phyloP scores from a whole-genome alignment of 2,888 invertebrate species.

The Acrocyrtus sp. region DNA sequence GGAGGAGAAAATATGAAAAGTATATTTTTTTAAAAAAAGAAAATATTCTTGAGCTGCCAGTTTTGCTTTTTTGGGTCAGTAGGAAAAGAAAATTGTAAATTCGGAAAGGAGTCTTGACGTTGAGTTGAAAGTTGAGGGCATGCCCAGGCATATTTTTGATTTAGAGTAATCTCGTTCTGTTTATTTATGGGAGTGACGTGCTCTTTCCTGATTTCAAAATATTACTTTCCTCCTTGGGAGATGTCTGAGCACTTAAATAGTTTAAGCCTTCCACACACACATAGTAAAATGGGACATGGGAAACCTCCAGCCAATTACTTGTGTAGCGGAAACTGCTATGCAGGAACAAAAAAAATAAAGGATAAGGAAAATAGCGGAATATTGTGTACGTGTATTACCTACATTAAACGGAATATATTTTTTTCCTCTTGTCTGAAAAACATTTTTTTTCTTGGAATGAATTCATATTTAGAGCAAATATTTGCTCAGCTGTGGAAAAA shows the following conservation, averaged over 20 bases:
- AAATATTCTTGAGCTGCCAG: too few relatives aligned
- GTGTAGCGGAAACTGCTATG: neutral
- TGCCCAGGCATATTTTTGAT: constrained; percentile 10
- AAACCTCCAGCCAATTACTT: too few relatives aligned
- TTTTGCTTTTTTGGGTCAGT: too few relatives aligned
- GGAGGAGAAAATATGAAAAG: too few relatives aligned
- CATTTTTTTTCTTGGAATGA: neutral
- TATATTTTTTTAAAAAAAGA: too few relatives aligned
- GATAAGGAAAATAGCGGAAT: neutral
- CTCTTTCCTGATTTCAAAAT: neutral
- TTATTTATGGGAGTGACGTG: constrained; percentile 6
- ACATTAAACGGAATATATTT: neutral
- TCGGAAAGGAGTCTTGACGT: too few relatives aligned
- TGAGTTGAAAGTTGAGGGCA: too few relatives aligned
- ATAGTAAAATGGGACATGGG: too few relatives aligned
- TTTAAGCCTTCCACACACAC: too few relatives aligned
- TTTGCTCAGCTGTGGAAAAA: constrained; percentile 31
- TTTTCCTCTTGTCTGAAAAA: neutral
- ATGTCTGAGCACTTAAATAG: too few relatives aligned
- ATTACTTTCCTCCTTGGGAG: constrained; percentile 2
- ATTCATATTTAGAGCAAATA: constrained; percentile 30
- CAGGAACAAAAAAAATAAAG: neutral
- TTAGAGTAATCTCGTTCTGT: neutral
- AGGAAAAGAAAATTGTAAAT: too few relatives aligned
- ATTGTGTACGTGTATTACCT: neutral